phyloP scores from a whole-genome alignment of 1,140 invertebrate genomes.

The Cotesia glomerata region DNA sequence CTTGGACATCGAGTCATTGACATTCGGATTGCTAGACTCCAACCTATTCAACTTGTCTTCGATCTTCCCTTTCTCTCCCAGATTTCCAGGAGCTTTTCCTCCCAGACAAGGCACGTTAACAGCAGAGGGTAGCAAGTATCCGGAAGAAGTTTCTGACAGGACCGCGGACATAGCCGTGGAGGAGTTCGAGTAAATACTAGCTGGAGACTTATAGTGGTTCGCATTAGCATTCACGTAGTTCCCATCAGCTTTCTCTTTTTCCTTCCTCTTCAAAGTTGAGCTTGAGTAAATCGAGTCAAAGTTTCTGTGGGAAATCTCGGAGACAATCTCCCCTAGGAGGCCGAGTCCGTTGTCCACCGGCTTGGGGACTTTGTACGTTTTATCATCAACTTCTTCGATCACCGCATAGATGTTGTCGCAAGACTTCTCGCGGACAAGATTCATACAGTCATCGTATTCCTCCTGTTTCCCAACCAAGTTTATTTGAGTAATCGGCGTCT shows the following conservation, averaged over 20 bases:
- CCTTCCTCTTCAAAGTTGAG: slow-evolving; percentile 67
- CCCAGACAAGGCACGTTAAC: slow-evolving; percentile 61
- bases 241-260: slow-evolving; percentile 64
- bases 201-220: slow-evolving; percentile 65
- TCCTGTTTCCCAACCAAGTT: slow-evolving; percentile 51
- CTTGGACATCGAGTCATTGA: slow-evolving; percentile 45
- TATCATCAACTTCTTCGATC: slow-evolving; percentile 74
- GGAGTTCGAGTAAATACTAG: slow-evolving; percentile 69
- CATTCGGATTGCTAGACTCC: slow-evolving; percentile 39
- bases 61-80: neutral
- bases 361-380: slow-evolving; percentile 65
- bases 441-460: slow-evolving; percentile 79
- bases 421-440: slow-evolving; percentile 68
- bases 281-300: slow-evolving; percentile 86
- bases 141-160: slow-evolving; percentile 72
- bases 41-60: slow-evolving; percentile 25
- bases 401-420: slow-evolving; percentile 85
- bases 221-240: slow-evolving; percentile 61
- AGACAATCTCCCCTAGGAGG: slow-evolving; percentile 82
- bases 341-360: slow-evolving; percentile 66
- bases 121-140: slow-evolving; percentile 75
- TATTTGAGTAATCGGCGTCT: slow-evolving; percentile 51
- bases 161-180: slow-evolving; percentile 56
- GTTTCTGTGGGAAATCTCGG: slow-evolving; percentile 83
- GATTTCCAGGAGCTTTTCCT: neutral